These are phyloP conservation scores for Eupithecia vulgata DNA, from an alignment of 2,888 invertebrate genomes.

Conservation along the genomic window DNA sequence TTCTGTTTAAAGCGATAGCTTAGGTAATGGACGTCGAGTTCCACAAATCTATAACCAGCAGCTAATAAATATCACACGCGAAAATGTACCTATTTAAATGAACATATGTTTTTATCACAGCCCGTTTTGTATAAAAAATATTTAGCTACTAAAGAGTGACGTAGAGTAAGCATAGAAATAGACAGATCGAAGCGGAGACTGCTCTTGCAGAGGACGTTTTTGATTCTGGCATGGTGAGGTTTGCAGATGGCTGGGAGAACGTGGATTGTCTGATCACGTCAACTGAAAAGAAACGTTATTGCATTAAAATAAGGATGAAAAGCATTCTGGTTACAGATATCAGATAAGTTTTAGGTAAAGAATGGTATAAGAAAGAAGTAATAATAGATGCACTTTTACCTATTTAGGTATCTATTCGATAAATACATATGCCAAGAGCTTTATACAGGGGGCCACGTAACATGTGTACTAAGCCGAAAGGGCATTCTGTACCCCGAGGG, in stretches of 20 bases:
- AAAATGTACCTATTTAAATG: constrained; percentile 51
- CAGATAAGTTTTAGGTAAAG: not conserved
- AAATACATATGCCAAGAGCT: too few species aligned
- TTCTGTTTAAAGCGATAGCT: not conserved
- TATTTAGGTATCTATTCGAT: too few species aligned
- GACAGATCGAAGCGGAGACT: constrained; percentile 47
- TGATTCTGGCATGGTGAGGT: constrained; percentile 63
- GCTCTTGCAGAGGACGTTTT: constrained; percentile 59
- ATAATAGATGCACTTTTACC: not conserved
- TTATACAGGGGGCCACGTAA: too few species aligned
- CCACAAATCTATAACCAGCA: constrained; percentile 8
- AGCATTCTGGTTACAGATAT: not conserved
- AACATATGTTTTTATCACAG: constrained; percentile 75
- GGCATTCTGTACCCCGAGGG: too few species aligned
- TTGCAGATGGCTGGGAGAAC: constrained; percentile 64
- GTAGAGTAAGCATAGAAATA: constrained; percentile 53
- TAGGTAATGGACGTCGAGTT: constrained; percentile 9
- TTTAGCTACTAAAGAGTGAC: constrained; percentile 61
- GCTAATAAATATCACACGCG: constrained; percentile 46
- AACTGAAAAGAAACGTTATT: constrained; percentile 62
- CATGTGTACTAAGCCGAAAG: too few species aligned
- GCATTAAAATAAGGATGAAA: not conserved
- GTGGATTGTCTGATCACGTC: constrained; percentile 72
- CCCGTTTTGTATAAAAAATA: constrained; percentile 64
- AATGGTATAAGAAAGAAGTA: not conserved